phyloP scores from a whole-genome alignment of 1,140 invertebrate species.

The Musca vetustissima region DNA sequence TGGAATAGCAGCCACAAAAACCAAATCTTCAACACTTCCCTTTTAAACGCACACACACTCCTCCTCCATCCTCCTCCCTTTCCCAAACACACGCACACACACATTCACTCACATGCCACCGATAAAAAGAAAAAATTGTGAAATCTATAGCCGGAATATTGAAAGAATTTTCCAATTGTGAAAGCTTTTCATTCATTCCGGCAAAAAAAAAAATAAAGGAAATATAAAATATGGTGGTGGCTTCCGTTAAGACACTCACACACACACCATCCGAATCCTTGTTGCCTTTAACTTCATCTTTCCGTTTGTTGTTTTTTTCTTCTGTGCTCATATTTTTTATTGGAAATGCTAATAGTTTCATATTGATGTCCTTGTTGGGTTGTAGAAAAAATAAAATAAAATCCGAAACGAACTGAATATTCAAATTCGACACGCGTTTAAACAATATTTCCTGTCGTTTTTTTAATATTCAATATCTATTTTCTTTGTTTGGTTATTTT shows the following conservation, averaged over 20 bases:
- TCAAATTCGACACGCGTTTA: slow-evolving; percentile 24
- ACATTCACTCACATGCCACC: too few relatives aligned
- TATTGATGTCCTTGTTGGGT: not conserved
- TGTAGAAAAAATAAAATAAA: not conserved
- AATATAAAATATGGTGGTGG: slow-evolving; percentile 18
- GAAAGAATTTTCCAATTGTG: too few relatives aligned
- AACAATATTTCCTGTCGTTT: slow-evolving; percentile 20
- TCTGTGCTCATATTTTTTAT: not conserved
- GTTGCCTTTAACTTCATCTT: too few relatives aligned
- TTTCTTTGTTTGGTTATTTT: slow-evolving; percentile 5
- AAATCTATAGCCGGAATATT: too few relatives aligned
- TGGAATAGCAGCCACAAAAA: not conserved
- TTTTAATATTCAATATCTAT: slow-evolving; percentile 6
- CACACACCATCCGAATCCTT: too few relatives aligned
- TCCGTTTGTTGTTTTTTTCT: too few relatives aligned
- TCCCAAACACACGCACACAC: too few relatives aligned
- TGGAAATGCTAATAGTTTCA: not conserved
- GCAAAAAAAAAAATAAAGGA: not conserved
- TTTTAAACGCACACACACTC: too few relatives aligned
- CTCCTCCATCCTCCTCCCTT: too few relatives aligned
- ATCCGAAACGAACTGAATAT: not conserved
- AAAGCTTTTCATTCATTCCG: too few relatives aligned
- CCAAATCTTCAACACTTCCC: not conserved
- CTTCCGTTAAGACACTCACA: slow-evolving; percentile 5
- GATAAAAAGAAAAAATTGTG: too few relatives aligned